A percentile compares a stretch with the other conserved stretches of the same genome.
These are phyloP conservation scores for Leptinotarsa tumamoca DNA, from an alignment of 2,888 invertebrate genomes.

Conservation along the genomic window DNA sequence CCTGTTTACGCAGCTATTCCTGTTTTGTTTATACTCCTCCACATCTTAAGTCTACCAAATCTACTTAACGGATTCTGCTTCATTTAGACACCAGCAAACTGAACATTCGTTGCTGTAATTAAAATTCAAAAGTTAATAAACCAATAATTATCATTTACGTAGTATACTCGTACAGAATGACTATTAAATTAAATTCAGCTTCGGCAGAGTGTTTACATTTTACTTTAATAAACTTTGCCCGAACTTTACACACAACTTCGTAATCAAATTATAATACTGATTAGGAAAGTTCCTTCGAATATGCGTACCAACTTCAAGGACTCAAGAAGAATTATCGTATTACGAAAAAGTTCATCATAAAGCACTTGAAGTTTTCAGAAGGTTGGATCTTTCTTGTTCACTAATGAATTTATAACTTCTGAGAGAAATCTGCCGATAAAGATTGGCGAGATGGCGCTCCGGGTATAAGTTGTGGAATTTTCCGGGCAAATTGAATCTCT, in stretches of 20 bases:
- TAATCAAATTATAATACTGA: constrained; percentile 33
- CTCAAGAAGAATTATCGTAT: constrained; percentile 29
- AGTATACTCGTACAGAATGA: constrained; percentile 7
- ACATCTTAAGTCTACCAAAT: background rate
- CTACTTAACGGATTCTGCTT: background rate
- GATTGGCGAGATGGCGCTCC: background rate
- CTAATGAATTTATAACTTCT: constrained; percentile 23
- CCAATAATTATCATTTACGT: constrained; percentile 15
- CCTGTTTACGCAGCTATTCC: background rate
- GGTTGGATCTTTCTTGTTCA: constrained; percentile 22
- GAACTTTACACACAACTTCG: constrained; percentile 29
- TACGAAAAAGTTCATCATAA: constrained; percentile 28
- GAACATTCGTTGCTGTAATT: background rate
- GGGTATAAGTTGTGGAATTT: background rate
- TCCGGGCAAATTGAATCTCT: background rate
- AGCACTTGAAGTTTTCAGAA: constrained; percentile 21
- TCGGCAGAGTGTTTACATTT: constrained; percentile 29
- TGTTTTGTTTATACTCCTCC: background rate
- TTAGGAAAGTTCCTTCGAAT: constrained; percentile 29
- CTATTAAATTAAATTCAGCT: constrained; percentile 31
- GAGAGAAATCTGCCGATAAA: constrained; percentile 11
- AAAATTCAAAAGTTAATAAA: constrained; percentile 19
- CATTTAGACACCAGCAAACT: constrained; percentile 1
- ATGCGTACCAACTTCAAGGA: constrained; percentile 19
- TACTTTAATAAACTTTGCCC: constrained; percentile 27